Conservation (phyloP, 1,140 invertebrate species). For the Trypoxylus dichotomus region DNA sequence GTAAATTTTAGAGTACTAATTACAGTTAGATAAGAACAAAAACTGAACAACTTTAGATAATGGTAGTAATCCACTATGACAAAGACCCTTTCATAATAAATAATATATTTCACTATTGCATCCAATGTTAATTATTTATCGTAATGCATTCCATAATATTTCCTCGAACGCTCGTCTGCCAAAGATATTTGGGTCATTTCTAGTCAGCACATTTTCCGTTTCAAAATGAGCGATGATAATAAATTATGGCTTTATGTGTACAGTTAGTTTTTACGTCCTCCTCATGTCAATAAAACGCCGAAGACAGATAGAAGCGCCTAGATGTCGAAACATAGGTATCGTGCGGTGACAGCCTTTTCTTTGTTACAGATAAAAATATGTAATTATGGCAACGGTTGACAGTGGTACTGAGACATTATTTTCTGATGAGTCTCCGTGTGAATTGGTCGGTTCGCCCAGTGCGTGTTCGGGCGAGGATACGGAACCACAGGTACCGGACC, state of each 20-base stretch:
- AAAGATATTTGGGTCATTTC: not conserved
- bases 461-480: conserved; percentile 43
- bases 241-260: conserved; percentile 19
- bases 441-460: conserved; percentile 47
- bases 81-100: no score
- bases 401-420: conserved; percentile 58
- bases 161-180: not conserved
- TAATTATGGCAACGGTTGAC: conserved; percentile 54
- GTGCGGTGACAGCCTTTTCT: conserved; percentile 25
- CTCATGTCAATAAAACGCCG: conserved; percentile 9
- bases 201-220: conserved; percentile 20
- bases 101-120: no score
- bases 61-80: no score
- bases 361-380: conserved; percentile 46
- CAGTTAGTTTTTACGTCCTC: conserved; percentile 19
- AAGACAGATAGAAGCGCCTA: conserved; percentile 4
- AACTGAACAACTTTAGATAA: no score
- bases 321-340: conserved; percentile 21
- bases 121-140: not conserved
- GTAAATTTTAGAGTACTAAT: no score
- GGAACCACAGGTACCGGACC: conserved; percentile 48
- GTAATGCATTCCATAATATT: not conserved
- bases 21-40: no score
- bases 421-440: conserved; percentile 54
- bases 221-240: conserved; percentile 19